These are phyloP conservation scores for Zaprionus nigranus DNA, from an alignment of 1,140 invertebrate species.

Conservation along the genomic window DNA sequence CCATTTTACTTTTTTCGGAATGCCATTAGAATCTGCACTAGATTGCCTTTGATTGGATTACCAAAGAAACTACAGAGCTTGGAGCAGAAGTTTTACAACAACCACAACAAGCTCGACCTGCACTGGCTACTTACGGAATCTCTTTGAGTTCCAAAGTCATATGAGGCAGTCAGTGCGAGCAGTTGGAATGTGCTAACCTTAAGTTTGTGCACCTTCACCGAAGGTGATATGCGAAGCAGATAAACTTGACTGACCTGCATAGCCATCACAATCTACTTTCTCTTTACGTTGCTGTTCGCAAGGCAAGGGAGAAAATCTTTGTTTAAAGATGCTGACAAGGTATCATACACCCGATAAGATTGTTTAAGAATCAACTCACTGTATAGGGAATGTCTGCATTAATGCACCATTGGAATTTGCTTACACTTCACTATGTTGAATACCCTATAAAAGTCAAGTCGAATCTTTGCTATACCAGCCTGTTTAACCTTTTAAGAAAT, in stretches of 20 bases:
- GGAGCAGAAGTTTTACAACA: background rate
- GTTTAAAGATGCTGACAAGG: background rate
- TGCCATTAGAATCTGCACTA: constrained; percentile 4
- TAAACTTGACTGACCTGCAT: constrained; percentile 22
- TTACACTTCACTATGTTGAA: background rate
- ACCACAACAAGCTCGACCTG: constrained; percentile 12
- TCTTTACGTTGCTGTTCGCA: background rate
- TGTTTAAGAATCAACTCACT: background rate
- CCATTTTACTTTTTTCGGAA: background rate
- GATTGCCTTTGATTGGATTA: constrained; percentile 18
- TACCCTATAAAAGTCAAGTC: background rate
- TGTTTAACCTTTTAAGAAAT: background rate
- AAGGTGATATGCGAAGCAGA: constrained; percentile 9
- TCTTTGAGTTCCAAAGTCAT: constrained; percentile 28
- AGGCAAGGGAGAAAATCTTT: background rate
- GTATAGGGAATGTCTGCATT: background rate
- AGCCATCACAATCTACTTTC: constrained; percentile 9
- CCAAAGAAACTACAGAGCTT: constrained; percentile 1
- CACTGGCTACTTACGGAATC: constrained; percentile 19
- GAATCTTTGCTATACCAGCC: background rate
- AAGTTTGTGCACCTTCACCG: constrained; percentile 9
- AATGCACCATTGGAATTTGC: too few relatives aligned
- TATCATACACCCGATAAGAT: background rate
- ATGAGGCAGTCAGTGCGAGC: constrained; percentile 7
- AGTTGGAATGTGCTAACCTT: constrained; percentile 17